Conservation (phyloP, 2,113 vertebrate genomes). For the Carassius carassius region DNA sequence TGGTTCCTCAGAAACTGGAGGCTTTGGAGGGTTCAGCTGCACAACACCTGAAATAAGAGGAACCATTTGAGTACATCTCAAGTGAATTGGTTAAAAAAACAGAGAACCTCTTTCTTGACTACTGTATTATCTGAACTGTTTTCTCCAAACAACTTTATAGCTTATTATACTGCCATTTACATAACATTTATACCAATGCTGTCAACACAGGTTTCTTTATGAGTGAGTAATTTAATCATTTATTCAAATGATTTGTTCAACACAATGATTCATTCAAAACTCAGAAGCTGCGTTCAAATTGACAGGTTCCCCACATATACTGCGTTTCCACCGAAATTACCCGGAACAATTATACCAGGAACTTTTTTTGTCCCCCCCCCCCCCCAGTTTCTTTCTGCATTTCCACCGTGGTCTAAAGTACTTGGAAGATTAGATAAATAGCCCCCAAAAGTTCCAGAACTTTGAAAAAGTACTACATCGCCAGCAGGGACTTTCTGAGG, state of each 20-base stretch:
- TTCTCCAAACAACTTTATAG: background rate
- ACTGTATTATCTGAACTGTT: background rate
- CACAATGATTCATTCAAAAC: background rate
- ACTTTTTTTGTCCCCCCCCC: too few species aligned
- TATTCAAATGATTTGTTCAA: background rate
- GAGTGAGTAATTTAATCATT: background rate
- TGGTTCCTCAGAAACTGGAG: conserved; percentile 38
- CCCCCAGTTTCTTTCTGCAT: too few species aligned
- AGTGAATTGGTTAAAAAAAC: background rate
- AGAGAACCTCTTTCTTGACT: background rate
- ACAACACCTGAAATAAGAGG: conserved; percentile 61
- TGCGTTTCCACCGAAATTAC: too few species aligned
- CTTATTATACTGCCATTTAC: background rate
- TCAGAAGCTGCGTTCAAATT: background rate
- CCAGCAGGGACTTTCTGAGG: too few species aligned
- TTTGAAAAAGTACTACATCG: too few species aligned
- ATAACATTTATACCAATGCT: background rate
- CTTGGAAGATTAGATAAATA: too few species aligned
- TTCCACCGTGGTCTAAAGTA: too few species aligned
- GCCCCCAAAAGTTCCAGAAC: too few species aligned
- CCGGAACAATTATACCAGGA: too few species aligned
- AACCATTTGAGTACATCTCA: too few species aligned
- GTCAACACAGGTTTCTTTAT: background rate
- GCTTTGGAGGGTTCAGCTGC: conserved; percentile 68
- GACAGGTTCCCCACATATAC: too few species aligned